Conservation (phyloP, 1,140 invertebrate genomes). For the Ceratina japonica region DNA sequence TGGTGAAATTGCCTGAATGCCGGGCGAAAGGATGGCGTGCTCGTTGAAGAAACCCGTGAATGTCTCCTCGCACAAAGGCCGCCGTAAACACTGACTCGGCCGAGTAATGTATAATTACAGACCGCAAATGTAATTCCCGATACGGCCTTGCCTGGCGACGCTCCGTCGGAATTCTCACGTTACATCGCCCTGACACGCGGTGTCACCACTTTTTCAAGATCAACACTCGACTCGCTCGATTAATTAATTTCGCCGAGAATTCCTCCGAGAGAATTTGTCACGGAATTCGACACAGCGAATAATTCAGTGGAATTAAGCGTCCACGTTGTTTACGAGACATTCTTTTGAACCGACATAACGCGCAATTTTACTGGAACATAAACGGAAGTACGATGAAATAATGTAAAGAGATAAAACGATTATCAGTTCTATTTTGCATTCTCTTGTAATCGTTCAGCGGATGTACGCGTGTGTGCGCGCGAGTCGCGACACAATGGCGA, state of each 20-base stretch:
- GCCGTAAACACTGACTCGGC: conserved; percentile 22
- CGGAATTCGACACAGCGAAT: too few species aligned
- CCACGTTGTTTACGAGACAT: too few species aligned
- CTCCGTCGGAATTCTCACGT: background rate
- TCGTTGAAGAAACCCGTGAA: conserved; percentile 28
- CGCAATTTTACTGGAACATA: too few species aligned
- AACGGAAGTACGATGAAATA: too few species aligned
- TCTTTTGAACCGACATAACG: too few species aligned
- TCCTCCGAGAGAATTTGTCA: too few species aligned
- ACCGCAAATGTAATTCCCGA: conserved; percentile 34
- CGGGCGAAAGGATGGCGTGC: conserved; percentile 1
- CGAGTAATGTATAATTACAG: conserved; percentile 33
- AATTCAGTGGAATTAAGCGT: too few species aligned
- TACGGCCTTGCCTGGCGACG: conserved; percentile 22
- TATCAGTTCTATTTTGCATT: background rate
- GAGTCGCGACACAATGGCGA: background rate
- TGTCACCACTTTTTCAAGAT: too few species aligned
- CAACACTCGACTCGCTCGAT: too few species aligned
- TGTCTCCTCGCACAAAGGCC: conserved; percentile 13
- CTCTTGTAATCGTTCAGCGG: background rate
- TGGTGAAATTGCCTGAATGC: conserved; percentile 17
- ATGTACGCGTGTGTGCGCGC: background rate
- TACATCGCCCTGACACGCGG: background rate
- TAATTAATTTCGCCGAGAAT: too few species aligned
- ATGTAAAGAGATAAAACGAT: background rate